Evolutionary conservation across 2,888 invertebrate species (phyloP).

Genomic region (Caenorhabditis doughertyi): DNA sequence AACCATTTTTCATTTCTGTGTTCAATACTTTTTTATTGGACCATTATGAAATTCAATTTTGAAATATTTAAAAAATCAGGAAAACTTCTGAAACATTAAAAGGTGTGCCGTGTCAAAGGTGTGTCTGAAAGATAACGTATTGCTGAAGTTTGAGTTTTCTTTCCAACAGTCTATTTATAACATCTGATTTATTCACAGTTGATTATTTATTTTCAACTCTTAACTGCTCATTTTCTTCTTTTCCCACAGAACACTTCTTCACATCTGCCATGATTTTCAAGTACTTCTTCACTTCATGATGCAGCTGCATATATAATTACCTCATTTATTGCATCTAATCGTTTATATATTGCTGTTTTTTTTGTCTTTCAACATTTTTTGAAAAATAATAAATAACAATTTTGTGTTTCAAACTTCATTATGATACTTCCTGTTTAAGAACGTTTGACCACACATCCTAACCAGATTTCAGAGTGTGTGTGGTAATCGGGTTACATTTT

Average conservation of each 20-base stretch:
- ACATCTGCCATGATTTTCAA: constrained; percentile 54
- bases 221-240: constrained; percentile 20
- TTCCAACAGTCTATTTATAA: background rate
- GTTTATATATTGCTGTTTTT: background rate
- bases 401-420: background rate
- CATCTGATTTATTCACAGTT: background rate
- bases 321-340: constrained; percentile 16
- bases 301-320: constrained; percentile 49
- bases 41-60: background rate
- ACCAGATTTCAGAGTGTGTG: background rate
- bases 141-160: background rate
- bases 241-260: constrained; percentile 30
- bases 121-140: background rate
- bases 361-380: background rate
- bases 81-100: background rate
- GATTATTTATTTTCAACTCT: constrained; percentile 3
- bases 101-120: constrained; percentile 1
- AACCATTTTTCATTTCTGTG: too few relatives aligned
- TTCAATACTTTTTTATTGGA: too few relatives aligned
- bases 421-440: constrained; percentile 18
- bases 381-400: background rate
- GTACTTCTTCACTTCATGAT: constrained; percentile 26
- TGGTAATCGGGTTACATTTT: constrained; percentile 8
- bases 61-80: background rate
- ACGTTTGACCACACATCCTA: constrained; percentile 30